Conservation (phyloP, 2,797 vertebrate genomes). For the Crocidura indochinensis region DNA sequence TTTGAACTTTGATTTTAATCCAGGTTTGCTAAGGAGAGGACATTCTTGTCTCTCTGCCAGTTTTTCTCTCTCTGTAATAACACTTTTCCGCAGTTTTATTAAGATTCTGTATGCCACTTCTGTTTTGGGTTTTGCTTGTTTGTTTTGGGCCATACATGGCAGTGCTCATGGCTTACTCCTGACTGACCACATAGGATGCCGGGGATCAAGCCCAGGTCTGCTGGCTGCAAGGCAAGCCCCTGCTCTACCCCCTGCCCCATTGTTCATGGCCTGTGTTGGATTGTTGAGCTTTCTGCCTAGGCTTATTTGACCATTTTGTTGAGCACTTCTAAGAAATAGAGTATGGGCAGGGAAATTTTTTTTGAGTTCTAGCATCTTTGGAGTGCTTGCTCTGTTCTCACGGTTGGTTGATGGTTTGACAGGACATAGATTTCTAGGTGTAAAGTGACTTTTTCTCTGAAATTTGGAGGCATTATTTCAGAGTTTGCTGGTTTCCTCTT, state of each 20-base stretch:
- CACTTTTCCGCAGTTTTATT: not conserved
- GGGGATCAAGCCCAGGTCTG: too few species aligned
- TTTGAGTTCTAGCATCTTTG: not conserved
- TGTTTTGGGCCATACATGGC: too few species aligned
- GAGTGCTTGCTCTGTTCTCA: not conserved
- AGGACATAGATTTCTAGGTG: not conserved
- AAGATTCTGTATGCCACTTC: not conserved
- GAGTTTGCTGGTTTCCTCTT: too few species aligned
- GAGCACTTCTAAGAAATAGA: too few species aligned
- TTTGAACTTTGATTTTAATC: constrained; percentile 27
- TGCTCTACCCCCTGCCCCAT: too few species aligned
- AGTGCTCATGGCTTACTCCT: too few species aligned
- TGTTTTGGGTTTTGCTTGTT: too few species aligned
- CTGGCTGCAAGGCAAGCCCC: too few species aligned
- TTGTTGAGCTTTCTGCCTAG: not conserved
- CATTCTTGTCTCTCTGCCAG: not conserved
- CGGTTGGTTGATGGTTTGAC: not conserved
- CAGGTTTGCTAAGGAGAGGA: not conserved
- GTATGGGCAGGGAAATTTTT: not conserved
- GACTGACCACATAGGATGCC: too few species aligned
- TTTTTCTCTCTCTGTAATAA: not conserved
- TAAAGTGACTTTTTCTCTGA: not conserved
- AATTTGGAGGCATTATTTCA: not conserved
- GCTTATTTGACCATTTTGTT: not conserved
- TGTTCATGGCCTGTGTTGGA: not conserved